phyloP scores from a whole-genome alignment of 1,140 invertebrate species.

The Drosophila ananassae region DNA sequence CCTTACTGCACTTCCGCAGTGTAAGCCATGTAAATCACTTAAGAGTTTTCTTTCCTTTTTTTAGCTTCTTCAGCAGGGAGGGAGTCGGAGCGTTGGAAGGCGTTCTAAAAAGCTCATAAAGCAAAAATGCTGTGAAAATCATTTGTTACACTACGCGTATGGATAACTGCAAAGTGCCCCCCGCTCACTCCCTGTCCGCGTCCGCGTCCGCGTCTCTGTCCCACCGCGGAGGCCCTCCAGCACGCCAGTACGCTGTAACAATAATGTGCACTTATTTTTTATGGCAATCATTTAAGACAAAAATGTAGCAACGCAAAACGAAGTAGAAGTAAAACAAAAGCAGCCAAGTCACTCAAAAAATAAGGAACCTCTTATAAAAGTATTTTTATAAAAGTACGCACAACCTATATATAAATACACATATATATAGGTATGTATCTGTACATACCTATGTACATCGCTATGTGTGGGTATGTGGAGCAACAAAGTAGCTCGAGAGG shows the following conservation, averaged over 20 bases:
- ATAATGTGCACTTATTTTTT: slow-evolving; percentile 83
- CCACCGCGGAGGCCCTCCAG: background rate
- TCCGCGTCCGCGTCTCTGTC: background rate
- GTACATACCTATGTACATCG: background rate
- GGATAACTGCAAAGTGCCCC: slow-evolving; percentile 76
- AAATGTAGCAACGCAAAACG: slow-evolving; percentile 69
- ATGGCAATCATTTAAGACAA: slow-evolving; percentile 81
- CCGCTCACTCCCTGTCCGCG: background rate
- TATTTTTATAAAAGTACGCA: slow-evolving; percentile 49
- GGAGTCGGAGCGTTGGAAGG: slow-evolving; percentile 21
- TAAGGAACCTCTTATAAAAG: slow-evolving; percentile 33
- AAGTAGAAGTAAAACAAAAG: slow-evolving; percentile 70
- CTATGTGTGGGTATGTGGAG: slow-evolving; percentile 6
- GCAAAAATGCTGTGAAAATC: slow-evolving; percentile 78
- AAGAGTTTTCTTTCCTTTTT: slow-evolving; percentile 43
- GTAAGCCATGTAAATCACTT: slow-evolving; percentile 78
- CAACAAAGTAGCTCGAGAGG: slow-evolving; percentile 48
- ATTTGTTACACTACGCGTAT: slow-evolving; percentile 81
- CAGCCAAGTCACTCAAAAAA: slow-evolving; percentile 48
- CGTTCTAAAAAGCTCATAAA: slow-evolving; percentile 72
- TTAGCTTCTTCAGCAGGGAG: background rate
- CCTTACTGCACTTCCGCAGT: slow-evolving; percentile 72
- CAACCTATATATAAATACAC: slow-evolving; percentile 8
- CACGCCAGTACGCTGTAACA: slow-evolving; percentile 48
- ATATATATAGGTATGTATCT: background rate